These are phyloP conservation scores for Anser brachyrhynchus DNA, from an alignment of 2,113 vertebrate genomes.

Conservation along the genomic window DNA sequence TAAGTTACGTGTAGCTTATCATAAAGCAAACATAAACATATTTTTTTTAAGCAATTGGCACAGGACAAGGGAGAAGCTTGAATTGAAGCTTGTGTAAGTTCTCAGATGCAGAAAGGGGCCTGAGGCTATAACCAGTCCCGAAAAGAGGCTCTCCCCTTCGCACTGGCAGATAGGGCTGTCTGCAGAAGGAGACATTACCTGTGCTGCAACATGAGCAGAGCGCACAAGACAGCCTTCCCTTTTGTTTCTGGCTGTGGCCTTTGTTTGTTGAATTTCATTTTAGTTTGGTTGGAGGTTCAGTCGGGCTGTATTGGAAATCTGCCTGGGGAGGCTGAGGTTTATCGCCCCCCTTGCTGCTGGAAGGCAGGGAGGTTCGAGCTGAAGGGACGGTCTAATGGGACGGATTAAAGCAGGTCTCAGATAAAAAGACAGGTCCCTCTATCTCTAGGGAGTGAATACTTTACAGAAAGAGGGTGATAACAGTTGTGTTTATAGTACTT, in stretches of 20 bases:
- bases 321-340: background rate
- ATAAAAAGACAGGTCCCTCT: slow-evolving; percentile 1
- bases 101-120: background rate
- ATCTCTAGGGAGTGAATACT: slow-evolving; percentile 29
- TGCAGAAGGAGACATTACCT: background rate
- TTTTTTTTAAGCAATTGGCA: background rate
- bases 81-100: background rate
- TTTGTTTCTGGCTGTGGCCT: background rate
- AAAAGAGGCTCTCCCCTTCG: background rate
- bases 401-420: slow-evolving; percentile 34
- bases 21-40: background rate
- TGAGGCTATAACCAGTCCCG: background rate
- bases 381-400: slow-evolving; percentile 28
- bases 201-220: background rate
- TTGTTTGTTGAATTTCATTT: slow-evolving; percentile 22
- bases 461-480: slow-evolving; percentile 36
- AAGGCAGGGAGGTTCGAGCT: slow-evolving; percentile 1
- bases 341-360: background rate
- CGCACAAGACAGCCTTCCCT: background rate
- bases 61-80: background rate
- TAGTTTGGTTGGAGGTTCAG: slow-evolving; percentile 22
- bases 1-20: background rate
- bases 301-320: background rate
- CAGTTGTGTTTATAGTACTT: slow-evolving; percentile 42
- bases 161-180: background rate